Base-by-base conservation (phyloP, 2,888 invertebrate genomes). In the Celastrina argiolus region DNA sequence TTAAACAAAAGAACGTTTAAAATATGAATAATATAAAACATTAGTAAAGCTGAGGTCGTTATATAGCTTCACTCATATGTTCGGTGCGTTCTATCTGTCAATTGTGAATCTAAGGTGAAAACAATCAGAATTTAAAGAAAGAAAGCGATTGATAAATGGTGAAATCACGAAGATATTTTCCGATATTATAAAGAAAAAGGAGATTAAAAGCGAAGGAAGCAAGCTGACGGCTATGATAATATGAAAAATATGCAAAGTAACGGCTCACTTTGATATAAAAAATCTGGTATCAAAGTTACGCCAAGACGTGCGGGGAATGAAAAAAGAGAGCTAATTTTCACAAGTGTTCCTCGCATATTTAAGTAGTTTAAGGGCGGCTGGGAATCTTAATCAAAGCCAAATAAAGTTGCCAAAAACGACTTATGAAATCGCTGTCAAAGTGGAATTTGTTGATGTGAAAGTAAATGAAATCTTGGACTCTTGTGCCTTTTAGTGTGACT, bases 211-310 rank as follows among this genome's bases (percentile, higher is more conserved):
- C 45, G 45, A 45, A 45, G 45, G 45, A 51, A 51, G 51, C 51
- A 51, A 31, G 51, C 51, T 26, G 51, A 22, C 22, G 51, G 10
- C 51, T 22, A 51, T 26, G 22, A 51, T 22, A 51, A 51, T 22
- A 51, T 4, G 51, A 22, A 68, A 69, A 16, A 65, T 59, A 59
- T 59, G 59, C 34, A 59, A 34, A 34, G 36, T 59, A 59, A 31
- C 31, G 31, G 4, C 36, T 34, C 36, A 59, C 34, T 59, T 59
- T 34, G 18, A 16, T 59, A 59, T 59, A 34, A 59, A 59, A 59
- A 51, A 45, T 45, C 45, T 45, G 45, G 51, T 26, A 51, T 51
- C 51, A 51, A 51, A 51, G 51, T 51, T 51, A 51, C 26, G 51
- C 12, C 22, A 26, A 51, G 22, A 51, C 22, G 22, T 51, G 51